Base-by-base conservation (phyloP, 2,113 vertebrate species). In the Dromiciops gliroides region DNA sequence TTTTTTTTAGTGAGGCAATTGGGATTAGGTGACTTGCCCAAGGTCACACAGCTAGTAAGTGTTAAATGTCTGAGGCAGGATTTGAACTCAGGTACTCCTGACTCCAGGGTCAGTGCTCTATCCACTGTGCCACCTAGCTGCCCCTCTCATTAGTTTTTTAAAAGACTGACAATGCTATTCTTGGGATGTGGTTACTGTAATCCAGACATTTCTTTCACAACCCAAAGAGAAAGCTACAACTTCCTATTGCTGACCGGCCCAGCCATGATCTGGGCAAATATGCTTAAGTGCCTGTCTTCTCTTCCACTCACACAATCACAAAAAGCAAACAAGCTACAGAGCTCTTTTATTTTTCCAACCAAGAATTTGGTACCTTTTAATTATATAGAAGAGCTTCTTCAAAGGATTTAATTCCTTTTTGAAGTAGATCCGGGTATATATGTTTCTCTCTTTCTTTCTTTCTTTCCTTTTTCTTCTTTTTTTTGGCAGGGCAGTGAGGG, bases 141-240 rank as follows among this genome's bases (percentile, higher is more conserved):
- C n/a, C n/a, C n/a, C n/a, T n/a, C 48, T 95, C 50, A 48, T 93
- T 56, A 50, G 88, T 94, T 37, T 96, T 67, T 89, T 94, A 48
- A 92, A 92, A 50, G 1, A 52, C 83, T 53, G 14, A 96, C 83
- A 95, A n/a, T 48, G 92, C 37, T 93, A 47, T 90, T 93, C 90
- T 90, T 37, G 9, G 48, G 89, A 47, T 11, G 50, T 51, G 12
- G 16, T 83, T 93, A 53, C 52, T 22, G 49, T n/a, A n/a, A n/a
- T 25, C 92, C 12, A 67, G 60, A 5, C 14, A 16, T 37, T 48
- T 26, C 8, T 94, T 91, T 49, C 23, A 89, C 51, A 52, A 75
- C 11, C 94, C 51, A 89, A 96, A 93, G 48, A 28, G 83, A 92
- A 49, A 90, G 11, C 88, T 92, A 90, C 52, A 11, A 94, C 48